Evolutionary conservation across 1,140 invertebrate genomes (phyloP), one percentile per base, ranked within the genome.

Genomic region (Brachionus sp.): DNA sequence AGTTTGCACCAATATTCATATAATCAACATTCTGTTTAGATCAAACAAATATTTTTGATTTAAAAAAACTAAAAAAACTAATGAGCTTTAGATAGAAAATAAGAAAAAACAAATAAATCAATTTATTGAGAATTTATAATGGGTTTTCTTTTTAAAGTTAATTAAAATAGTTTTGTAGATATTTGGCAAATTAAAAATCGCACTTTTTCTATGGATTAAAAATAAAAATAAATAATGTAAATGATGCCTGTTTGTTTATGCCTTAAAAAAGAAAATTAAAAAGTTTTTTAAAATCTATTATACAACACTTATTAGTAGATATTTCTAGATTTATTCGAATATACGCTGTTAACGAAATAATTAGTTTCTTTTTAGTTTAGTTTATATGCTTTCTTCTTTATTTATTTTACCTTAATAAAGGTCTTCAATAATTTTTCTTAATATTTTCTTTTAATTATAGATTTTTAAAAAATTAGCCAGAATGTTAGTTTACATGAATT

Each of bases 11-110:
- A 68, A 46, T 82, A 82, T 53, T 33, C 35, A 25, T 16, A 6
- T n/a, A 68, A 16, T 68, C 80, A 82, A 33, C 35, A 82, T 68
- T 44, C 57, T 75, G 70, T 57, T 57, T 23, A 50, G 12, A 7
- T 78, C 57, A 37, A 44, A 46, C 19, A 29, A 46, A 75, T 23
- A 46, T 46, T 46, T 46, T 6, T 75, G 13, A 75, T 25, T 75
- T 29, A 9, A 12, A 29, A 66, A 13, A n/a, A n/a, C n/a, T n/a
- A n/a, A n/a, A 6, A 42, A 42, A 39, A 10, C 29, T 37, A 7
- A 35, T 68, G 25, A 35, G 25, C 6, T 37, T 68, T 35, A 35
- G 13, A 68, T n/a, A 33, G 29, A 29, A 16, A 46, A 46, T 46
- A 13, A 46, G 2, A 1, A 37, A 35, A 35, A 35, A 68, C 29